A percentile compares a stretch with the other conserved stretches of the same genome.
These are phyloP conservation scores for Andrena minutula DNA, from an alignment of 2,888 invertebrate species.

Conservation along the genomic window DNA sequence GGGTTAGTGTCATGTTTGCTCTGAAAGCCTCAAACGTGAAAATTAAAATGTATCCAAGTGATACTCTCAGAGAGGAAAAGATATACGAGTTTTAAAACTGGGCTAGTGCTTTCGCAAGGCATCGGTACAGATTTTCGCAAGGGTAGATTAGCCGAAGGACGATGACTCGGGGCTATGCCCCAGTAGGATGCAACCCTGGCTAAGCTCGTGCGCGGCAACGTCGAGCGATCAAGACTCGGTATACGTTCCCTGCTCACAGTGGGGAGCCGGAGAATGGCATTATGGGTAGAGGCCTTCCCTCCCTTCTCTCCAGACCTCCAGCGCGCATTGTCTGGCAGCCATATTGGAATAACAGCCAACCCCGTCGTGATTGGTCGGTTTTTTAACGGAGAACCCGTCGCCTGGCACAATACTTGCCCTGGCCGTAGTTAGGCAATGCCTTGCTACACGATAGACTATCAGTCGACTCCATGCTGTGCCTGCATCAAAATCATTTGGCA, in stretches of 20 bases:
- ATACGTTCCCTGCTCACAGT: slow-evolving; percentile 76
- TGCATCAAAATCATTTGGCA: slow-evolving; percentile 76
- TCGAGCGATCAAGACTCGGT: slow-evolving; percentile 71
- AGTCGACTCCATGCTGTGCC: slow-evolving; percentile 80
- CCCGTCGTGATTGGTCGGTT: slow-evolving; percentile 83
- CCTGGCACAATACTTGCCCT: slow-evolving; percentile 68
- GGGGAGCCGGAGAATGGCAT: slow-evolving; percentile 83
- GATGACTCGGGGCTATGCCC: slow-evolving; percentile 62
- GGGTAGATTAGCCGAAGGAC: slow-evolving; percentile 53
- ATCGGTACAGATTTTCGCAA: slow-evolving; percentile 36
- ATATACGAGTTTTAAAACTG: not conserved
- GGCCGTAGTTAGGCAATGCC: slow-evolving; percentile 80
- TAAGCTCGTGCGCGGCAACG: slow-evolving; percentile 65
- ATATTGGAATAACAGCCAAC: slow-evolving; percentile 83
- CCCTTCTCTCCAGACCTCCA: slow-evolving; percentile 71
- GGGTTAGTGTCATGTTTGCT: too few species aligned
- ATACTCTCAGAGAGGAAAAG: not conserved
- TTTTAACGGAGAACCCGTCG: slow-evolving; percentile 77
- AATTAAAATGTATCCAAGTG: not conserved
- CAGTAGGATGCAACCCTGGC: slow-evolving; percentile 75
- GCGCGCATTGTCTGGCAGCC: slow-evolving; percentile 83
- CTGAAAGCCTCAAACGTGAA: too few species aligned
- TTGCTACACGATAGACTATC: slow-evolving; percentile 82
- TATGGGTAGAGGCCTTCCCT: slow-evolving; percentile 81
- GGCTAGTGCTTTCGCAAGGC: not conserved